Evolutionary conservation across 2,888 invertebrate genomes (phyloP).

Genomic region (Ichneumoninae sp.): DNA sequence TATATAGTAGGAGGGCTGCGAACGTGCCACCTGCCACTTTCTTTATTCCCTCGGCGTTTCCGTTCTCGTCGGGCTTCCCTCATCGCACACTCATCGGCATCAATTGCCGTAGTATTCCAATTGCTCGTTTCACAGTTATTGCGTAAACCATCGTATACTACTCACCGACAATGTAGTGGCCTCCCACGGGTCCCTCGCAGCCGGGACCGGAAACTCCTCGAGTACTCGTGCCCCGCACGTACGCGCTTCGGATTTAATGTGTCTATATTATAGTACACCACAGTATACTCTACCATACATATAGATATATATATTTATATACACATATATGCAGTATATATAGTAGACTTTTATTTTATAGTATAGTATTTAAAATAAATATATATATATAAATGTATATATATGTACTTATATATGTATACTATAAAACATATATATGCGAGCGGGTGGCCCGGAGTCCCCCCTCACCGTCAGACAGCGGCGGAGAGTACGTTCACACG

Average conservation of each 20-base stretch:
- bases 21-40: slow-evolving; percentile 40
- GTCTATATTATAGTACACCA: neutral
- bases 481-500: slow-evolving; percentile 64
- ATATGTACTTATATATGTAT: slow-evolving; percentile 13
- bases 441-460: slow-evolving; percentile 49
- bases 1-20: neutral
- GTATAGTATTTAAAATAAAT: too few species aligned
- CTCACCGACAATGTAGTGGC: slow-evolving; percentile 57
- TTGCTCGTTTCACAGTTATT: slow-evolving; percentile 3
- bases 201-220: slow-evolving; percentile 57
- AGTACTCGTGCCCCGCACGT: slow-evolving; percentile 44
- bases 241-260: slow-evolving; percentile 12
- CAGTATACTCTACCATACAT: neutral
- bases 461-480: slow-evolving; percentile 47
- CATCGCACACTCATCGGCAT: neutral
- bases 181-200: slow-evolving; percentile 39
- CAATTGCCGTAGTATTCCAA: slow-evolving; percentile 28
- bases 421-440: slow-evolving; percentile 31
- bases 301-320: neutral
- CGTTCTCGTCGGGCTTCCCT: neutral
- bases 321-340: neutral
- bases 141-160: slow-evolving; percentile 23
- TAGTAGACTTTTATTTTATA: neutral
- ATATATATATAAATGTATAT: too few species aligned
- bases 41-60: slow-evolving; percentile 27